Base-by-base conservation (phyloP, 2,888 invertebrate genomes). In the Acanthacorydalis orientalis region DNA sequence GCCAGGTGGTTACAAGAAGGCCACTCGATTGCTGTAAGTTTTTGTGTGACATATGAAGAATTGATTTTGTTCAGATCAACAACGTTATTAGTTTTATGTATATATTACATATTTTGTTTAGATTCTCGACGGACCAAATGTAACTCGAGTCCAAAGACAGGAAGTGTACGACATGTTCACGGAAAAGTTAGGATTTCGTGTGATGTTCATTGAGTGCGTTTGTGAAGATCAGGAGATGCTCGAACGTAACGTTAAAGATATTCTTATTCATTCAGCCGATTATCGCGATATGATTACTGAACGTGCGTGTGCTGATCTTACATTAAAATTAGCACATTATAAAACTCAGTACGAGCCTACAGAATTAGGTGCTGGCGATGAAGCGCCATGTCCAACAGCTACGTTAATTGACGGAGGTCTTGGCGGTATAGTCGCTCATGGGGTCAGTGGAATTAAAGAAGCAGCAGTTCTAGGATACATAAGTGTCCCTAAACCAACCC, bases 71-170 rank as follows among this genome's bases (percentile, higher is more conserved):
- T 23, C 3, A 23, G 6, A 6, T 6, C 23, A 23, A 23, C 23
- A 6, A 23, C 23, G 6, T 23, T 23, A 7, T 37, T 37, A n/a
- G 10, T 15, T 14, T 15, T 15, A 11, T 40, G 16, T 7, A 16
- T 16, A 41, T n/a, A 16, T 9, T 15, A 32, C 15, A 10, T 6
- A 6, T 14, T n/a, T 16, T 23, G 32, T 69, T 11, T 61, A 88
- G 86, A 87, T 95, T 52, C 79, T 93, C 58, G 95, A 95, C 65
- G 93, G 91, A 33, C 92, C 92, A 15, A 89, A 93, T 66, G 87
- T 91, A 38, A 89, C 89, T 0, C 70, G 80, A 42, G 78, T 80
- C 48, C 82, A 92, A 52, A 77, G 93, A 31, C 74, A 82, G 53
- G 77, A 86, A 59, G 74, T 90, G 47, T 74, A 78, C 60, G 78